These are phyloP conservation scores for Leiothrix lutea DNA, from an alignment of 2,113 vertebrate species.

Conservation along the genomic window DNA sequence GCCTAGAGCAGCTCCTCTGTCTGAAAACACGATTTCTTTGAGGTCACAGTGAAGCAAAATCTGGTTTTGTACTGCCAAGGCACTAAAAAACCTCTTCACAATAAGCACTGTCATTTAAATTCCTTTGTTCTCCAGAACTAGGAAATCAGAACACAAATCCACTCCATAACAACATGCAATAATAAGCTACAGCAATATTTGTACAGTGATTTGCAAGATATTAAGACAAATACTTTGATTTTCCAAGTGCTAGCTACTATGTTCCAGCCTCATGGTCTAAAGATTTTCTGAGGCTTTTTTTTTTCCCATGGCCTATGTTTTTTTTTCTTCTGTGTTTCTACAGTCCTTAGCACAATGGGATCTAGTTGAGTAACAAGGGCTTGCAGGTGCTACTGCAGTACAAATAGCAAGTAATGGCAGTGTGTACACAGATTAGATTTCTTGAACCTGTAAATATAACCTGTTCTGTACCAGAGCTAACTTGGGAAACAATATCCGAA, in stretches of 20 bases:
- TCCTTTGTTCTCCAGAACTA: not conserved
- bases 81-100: not conserved
- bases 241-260: not conserved
- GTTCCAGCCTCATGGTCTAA: not conserved
- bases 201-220: not conserved
- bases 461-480: not conserved
- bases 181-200: not conserved
- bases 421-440: not conserved
- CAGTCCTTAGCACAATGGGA: not conserved
- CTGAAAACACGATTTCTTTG: not conserved
- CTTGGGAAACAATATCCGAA: not conserved
- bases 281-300: not conserved
- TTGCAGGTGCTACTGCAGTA: not conserved
- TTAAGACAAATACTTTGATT: not conserved
- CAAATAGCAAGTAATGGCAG: not conserved
- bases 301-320: not conserved
- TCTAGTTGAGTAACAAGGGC: not conserved
- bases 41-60: not conserved
- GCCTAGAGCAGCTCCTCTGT: not conserved
- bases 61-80: not conserved
- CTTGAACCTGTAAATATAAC: slow-evolving; percentile 18
- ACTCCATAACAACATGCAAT: not conserved
- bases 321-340: not conserved
- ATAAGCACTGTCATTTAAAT: not conserved
- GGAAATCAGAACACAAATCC: not conserved